Evolutionary conservation across 2,797 vertebrate genomes (phyloP).

Genomic region (Neoniphon sammara): DNA sequence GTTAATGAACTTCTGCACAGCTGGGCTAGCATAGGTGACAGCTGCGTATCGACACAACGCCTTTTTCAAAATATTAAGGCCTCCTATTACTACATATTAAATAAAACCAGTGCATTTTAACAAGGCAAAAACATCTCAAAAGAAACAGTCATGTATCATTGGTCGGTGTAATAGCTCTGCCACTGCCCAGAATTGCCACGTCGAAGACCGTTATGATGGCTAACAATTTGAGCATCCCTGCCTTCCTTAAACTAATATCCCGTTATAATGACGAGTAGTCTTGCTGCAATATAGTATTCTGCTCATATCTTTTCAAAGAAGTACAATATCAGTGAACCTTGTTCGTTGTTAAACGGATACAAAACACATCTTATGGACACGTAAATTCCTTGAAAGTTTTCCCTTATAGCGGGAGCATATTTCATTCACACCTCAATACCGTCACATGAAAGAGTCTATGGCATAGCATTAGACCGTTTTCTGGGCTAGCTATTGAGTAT

Average conservation of each 20-base stretch:
- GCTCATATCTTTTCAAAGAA: accelerated
- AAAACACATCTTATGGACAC: conserved; percentile 61
- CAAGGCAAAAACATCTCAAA: not conserved
- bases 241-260: not conserved
- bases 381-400: conserved; percentile 70
- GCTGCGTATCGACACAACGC: conserved; percentile 24
- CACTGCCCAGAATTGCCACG: conserved; percentile 80
- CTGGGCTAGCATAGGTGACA: conserved; percentile 44
- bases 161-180: conserved; percentile 4
- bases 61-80: not conserved
- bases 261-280: not conserved
- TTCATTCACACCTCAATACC: not conserved
- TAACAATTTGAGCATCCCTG: conserved; percentile 41
- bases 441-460: accelerated
- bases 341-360: conserved; percentile 1
- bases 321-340: not conserved
- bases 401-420: not conserved
- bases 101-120: not conserved
- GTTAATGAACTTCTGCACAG: conserved; percentile 43
- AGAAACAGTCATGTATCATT: not conserved
- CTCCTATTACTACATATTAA: not conserved
- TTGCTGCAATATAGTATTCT: not conserved
- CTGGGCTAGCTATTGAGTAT: not conserved
- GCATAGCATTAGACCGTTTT: too few species aligned
- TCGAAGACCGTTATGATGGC: conserved; percentile 79